These are phyloP conservation scores for Poecilia velifera DNA, from an alignment of 2,797 vertebrate genomes.

Conservation along the genomic window DNA sequence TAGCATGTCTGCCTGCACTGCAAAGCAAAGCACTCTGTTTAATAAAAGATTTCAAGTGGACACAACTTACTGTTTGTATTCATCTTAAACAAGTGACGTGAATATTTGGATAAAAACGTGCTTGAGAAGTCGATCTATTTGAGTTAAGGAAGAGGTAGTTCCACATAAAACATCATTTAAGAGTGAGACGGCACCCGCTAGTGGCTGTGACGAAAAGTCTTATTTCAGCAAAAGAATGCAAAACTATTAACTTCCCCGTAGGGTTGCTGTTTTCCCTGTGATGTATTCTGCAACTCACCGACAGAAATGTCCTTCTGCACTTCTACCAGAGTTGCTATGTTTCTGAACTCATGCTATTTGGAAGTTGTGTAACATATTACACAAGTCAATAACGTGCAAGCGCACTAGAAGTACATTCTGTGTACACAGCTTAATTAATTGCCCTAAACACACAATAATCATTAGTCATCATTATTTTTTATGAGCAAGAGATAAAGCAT, in stretches of 20 bases:
- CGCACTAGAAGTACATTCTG: not conserved
- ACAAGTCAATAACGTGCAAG: not conserved
- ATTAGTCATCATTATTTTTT: not conserved
- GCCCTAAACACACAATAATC: not conserved
- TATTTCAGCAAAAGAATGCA: not conserved
- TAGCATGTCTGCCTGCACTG: not conserved
- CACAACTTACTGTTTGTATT: too few relatives aligned
- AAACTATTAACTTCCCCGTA: not conserved
- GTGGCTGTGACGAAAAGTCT: not conserved
- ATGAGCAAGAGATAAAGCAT: not conserved
- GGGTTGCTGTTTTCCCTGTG: not conserved
- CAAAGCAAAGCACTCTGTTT: too few relatives aligned
- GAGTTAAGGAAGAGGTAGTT: not conserved
- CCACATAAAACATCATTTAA: not conserved
- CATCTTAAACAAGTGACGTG: too few relatives aligned
- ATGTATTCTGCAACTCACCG: not conserved
- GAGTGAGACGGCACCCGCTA: not conserved
- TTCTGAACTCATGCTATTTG: not conserved
- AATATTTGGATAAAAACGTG: too few relatives aligned
- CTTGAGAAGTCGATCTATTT: too few relatives aligned
- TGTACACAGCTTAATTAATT: not conserved
- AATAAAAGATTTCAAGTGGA: too few relatives aligned
- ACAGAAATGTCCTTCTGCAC: not conserved
- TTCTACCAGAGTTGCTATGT: not conserved
- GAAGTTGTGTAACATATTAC: not conserved